Evolutionary conservation across 2,797 vertebrate genomes (phyloP).

Genomic region (Lepilemur septentrionalis): DNA sequence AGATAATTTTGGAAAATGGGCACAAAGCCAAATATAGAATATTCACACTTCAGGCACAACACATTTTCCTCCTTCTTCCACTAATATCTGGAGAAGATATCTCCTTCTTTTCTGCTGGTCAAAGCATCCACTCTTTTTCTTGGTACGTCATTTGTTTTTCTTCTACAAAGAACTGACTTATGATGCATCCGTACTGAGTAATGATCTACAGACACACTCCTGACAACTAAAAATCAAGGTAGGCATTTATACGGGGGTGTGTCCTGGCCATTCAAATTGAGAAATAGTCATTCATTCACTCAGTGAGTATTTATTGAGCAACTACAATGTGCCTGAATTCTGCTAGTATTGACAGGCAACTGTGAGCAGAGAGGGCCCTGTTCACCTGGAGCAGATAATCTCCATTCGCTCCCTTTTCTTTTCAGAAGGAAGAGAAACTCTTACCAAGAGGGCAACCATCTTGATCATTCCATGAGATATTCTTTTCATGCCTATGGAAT

Average conservation of each 20-base stretch:
- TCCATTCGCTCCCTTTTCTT: neutral
- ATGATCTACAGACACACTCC: neutral
- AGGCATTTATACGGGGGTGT: neutral
- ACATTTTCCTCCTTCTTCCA: neutral
- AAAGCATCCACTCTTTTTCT: conserved; percentile 5
- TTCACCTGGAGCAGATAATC: neutral
- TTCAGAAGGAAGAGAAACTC: neutral
- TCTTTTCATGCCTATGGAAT: neutral
- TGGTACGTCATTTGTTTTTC: neutral
- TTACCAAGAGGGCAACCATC: neutral
- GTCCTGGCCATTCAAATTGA: neutral
- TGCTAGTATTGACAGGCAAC: neutral
- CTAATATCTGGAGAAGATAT: neutral
- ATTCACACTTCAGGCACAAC: neutral
- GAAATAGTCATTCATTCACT: neutral
- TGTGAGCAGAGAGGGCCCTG: neutral
- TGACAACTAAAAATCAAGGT: neutral
- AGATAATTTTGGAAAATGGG: conserved; percentile 12
- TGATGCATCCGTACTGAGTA: neutral
- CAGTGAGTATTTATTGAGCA: neutral
- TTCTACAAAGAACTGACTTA: conserved; percentile 31
- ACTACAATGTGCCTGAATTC: neutral
- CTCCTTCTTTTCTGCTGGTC: neutral
- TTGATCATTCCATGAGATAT: neutral
- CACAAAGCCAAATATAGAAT: neutral